These are phyloP conservation scores for Phaethon lepturus DNA, from an alignment of 2,113 vertebrate species.

Conservation along the genomic window DNA sequence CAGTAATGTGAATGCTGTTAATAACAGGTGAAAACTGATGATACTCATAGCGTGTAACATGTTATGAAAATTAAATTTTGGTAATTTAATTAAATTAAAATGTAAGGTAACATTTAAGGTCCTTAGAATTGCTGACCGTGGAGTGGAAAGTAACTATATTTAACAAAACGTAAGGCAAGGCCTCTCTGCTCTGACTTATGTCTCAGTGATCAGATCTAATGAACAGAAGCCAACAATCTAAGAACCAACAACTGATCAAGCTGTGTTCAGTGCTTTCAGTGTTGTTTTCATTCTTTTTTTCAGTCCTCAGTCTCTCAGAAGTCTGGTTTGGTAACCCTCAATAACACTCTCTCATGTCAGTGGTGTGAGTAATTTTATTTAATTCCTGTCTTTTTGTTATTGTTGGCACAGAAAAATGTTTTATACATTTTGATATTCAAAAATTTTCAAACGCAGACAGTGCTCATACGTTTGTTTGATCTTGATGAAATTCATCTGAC, in stretches of 20 bases:
- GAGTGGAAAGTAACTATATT: not conserved
- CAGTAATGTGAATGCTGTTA: not conserved
- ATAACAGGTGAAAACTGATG: not conserved
- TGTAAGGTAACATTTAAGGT: not conserved
- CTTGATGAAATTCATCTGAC: not conserved
- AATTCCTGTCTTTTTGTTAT: not conserved
- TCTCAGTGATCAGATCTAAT: not conserved
- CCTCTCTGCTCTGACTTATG: not conserved
- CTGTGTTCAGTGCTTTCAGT: not conserved
- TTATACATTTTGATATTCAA: not conserved
- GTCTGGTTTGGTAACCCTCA: not conserved
- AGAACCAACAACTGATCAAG: not conserved
- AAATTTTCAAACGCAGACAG: not conserved
- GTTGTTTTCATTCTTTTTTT: not conserved
- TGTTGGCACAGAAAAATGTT: not conserved
- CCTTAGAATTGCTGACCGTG: not conserved
- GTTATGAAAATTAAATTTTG: not conserved
- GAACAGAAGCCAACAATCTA: not conserved
- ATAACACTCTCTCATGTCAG: not conserved
- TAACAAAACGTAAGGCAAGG: not conserved
- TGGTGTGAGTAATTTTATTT: not conserved
- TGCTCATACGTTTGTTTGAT: not conserved
- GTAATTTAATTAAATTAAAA: too few relatives aligned
- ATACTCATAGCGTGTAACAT: accelerated
- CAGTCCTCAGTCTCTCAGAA: not conserved